Evolutionary conservation across 1,140 invertebrate species (phyloP).

Genomic region (Tetragnatha versicolor): DNA sequence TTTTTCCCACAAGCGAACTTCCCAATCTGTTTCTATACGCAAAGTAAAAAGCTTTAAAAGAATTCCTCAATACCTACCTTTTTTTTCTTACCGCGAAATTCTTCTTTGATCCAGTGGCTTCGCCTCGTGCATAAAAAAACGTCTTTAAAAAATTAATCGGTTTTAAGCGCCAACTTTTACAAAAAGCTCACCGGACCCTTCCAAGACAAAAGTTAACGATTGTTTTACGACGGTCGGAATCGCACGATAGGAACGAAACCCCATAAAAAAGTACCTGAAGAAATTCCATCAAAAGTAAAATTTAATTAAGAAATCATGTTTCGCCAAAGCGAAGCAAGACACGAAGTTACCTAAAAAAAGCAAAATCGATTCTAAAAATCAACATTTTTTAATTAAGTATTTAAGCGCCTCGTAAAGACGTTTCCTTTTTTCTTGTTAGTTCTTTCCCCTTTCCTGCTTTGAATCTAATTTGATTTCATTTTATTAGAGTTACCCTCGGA

Average conservation of each 20-base stretch:
- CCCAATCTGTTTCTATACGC: not conserved
- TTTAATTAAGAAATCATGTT: constrained; percentile 47
- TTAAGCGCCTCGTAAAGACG: constrained; percentile 11
- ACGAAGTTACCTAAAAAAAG: constrained; percentile 26
- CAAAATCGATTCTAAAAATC: constrained; percentile 24
- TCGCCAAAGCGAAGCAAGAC: not conserved
- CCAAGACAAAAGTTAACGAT: constrained; percentile 6
- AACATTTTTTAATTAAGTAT: constrained; percentile 41
- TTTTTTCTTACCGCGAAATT: not conserved
- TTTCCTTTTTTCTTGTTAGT: not conserved
- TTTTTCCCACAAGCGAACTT: not conserved
- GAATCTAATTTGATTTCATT: constrained; percentile 25
- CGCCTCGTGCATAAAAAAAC: not conserved
- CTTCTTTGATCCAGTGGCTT: not conserved
- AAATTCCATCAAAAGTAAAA: constrained; percentile 38
- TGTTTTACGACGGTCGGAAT: constrained; percentile 12
- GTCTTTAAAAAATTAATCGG: constrained; percentile 7
- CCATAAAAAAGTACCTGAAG: not conserved
- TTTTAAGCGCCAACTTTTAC: constrained; percentile 6
- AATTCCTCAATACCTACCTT: constrained; percentile 2
- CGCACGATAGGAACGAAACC: not conserved
- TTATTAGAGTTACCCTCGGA: not conserved
- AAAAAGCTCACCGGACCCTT: not conserved
- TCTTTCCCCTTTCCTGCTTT: constrained; percentile 9
- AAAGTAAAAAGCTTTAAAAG: not conserved